A percentile compares a stretch with the other conserved stretches of the same genome.
Evolutionary conservation across 2,888 invertebrate species (phyloP).

Genomic region (Heliconius hortense): DNA sequence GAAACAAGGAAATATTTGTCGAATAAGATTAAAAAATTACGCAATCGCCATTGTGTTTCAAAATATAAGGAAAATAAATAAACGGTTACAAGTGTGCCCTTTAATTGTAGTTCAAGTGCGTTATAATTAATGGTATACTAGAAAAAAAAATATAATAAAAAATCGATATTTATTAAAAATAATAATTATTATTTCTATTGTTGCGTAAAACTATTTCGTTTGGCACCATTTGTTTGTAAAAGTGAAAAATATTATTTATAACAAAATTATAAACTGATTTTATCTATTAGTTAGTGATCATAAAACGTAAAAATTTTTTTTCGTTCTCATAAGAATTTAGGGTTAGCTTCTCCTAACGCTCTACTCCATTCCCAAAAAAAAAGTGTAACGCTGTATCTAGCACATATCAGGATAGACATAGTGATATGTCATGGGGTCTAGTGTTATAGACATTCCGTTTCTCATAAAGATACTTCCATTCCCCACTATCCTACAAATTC

Average conservation of each 20-base stretch:
- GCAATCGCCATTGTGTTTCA: conserved; percentile 6
- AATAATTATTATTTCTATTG: no score
- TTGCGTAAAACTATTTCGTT: background rate
- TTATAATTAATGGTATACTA: background rate
- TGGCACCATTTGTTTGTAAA: background rate
- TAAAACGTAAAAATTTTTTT: no score
- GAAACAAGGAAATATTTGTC: conserved; percentile 36
- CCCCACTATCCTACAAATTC: no score
- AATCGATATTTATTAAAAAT: background rate
- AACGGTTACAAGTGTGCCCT: background rate
- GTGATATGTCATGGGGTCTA: no score
- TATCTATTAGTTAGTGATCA: no score
- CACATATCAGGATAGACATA: no score
- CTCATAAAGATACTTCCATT: no score
- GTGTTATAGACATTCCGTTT: no score
- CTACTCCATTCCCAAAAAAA: no score
- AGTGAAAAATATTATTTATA: background rate
- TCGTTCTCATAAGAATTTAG: no score
- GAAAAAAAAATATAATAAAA: background rate
- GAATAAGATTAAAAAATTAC: conserved; percentile 15
- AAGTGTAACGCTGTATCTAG: no score
- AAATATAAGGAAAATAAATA: conserved; percentile 26
- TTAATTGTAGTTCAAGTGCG: conserved; percentile 2
- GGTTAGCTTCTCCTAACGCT: no score
- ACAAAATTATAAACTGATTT: background rate